Conservation (phyloP, 2,797 vertebrate species). For the Labeo calbasu region DNA sequence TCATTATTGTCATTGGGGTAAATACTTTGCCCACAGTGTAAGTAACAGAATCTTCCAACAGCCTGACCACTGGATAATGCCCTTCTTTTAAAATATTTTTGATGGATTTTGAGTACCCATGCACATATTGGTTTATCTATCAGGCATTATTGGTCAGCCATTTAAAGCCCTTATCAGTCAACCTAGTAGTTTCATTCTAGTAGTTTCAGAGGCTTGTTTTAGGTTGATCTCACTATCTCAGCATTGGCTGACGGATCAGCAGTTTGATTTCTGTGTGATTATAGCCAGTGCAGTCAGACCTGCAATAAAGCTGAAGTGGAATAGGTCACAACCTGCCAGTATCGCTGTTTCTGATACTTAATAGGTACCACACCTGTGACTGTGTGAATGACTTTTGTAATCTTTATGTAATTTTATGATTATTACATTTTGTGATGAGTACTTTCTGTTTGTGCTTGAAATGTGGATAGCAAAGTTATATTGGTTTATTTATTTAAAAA, state of each 20-base stretch:
- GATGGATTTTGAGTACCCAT: background rate
- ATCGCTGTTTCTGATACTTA: background rate
- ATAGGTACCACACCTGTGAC: background rate
- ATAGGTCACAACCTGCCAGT: background rate
- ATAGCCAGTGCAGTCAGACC: background rate
- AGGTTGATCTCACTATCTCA: background rate
- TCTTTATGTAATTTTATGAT: background rate
- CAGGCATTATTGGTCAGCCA: background rate
- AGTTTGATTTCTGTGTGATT: background rate
- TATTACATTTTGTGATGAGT: background rate
- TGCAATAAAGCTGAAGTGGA: background rate
- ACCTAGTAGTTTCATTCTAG: background rate
- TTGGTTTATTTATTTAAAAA: no score
- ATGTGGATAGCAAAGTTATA: background rate
- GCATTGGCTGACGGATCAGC: background rate
- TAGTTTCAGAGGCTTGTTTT: background rate
- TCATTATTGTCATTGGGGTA: no score
- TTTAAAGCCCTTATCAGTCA: background rate
- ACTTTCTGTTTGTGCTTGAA: background rate
- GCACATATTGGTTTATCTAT: background rate
- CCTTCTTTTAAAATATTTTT: background rate
- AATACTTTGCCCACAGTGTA: background rate
- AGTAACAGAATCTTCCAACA: background rate
- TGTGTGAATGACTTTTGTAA: background rate
- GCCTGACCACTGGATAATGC: no score